Percentiles rank a stretch among this genome's conserved stretches.
Conservation (phyloP, 2,113 vertebrate genomes). For the Capricornis sumatraensis region DNA sequence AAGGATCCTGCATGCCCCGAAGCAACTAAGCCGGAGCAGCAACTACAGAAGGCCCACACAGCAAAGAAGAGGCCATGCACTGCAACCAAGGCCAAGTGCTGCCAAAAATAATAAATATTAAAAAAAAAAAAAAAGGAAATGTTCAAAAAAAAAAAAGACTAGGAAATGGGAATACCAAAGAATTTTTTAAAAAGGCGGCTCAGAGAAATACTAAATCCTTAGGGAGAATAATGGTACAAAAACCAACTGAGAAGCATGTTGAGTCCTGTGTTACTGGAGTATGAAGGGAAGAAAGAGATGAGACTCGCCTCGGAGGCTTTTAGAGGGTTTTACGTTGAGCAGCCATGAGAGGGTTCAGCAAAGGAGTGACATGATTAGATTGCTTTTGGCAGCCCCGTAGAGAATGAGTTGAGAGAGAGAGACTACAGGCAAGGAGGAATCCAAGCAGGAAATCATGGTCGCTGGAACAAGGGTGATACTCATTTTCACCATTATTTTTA, state of each 20-base stretch:
- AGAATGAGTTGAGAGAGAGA: neutral
- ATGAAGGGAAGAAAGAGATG: neutral
- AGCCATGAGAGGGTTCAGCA: neutral
- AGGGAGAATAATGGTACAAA: neutral
- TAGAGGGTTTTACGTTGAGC: neutral
- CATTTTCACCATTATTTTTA: conserved; percentile 14
- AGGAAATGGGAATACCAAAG: neutral
- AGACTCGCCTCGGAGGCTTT: neutral
- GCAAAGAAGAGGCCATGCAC: neutral
- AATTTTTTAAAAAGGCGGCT: neutral
- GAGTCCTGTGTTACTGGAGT: neutral
- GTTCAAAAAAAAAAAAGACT: neutral
- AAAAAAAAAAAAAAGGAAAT: neutral
- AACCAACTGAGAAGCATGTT: neutral
- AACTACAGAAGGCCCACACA: neutral
- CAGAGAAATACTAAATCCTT: neutral
- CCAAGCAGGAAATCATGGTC: neutral
- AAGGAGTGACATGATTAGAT: neutral
- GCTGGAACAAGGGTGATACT: neutral
- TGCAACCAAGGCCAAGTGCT: neutral
- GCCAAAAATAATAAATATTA: neutral
- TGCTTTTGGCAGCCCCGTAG: neutral
- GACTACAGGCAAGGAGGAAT: neutral
- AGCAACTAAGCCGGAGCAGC: neutral
- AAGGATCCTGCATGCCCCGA: neutral